Base-by-base conservation (phyloP, 2,888 invertebrate genomes). In the Tubiluchus corallicola region DNA sequence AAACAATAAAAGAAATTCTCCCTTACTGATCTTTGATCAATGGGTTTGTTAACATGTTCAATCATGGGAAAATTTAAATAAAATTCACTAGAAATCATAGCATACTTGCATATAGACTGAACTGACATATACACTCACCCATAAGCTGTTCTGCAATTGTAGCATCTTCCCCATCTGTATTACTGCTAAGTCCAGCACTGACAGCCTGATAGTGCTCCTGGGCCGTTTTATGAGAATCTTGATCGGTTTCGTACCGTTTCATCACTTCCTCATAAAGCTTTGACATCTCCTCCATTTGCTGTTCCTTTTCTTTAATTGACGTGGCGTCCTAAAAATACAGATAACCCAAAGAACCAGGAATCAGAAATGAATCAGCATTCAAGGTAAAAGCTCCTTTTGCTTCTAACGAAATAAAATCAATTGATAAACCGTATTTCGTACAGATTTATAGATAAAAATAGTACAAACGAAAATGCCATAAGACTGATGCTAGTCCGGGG, bases 111-210 rank as follows among this genome's bases (percentile, higher is more conserved):
- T 29, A 29, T 29, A 29, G 9, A 29, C 29, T 29, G 9, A 29
- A n/a, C 9, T 29, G 29, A 9, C n/a, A 29, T 29, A 29, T n/a
- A 29, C 29, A 29, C 62, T 57, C 57, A 79, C 79, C 74, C 62
- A 87, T 87, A 17, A 92, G 71, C 61, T 88, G 88, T 52, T 87
- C 83, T 59, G 84, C 82, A 44, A 94, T 68, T 0, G 90, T 82
- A 21, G 81, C 79, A 4, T 65, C 65, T 56, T 67, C 63, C 1
- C 84, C 84, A 48, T 76, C 75, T 16, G 77, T 80, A 51, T 77
- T 79, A 43, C 80, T 76, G 37, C 79, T 73, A 54, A 81, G 69
- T 5, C 94, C 94, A 21, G 80, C 72, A 56, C 77, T 80, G 37
- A 88, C 74, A 17, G 85, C 85, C 57, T 92, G 79, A 56, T 78